phyloP scores from a whole-genome alignment of 1,140 invertebrate genomes.

The Ips nitidus region DNA sequence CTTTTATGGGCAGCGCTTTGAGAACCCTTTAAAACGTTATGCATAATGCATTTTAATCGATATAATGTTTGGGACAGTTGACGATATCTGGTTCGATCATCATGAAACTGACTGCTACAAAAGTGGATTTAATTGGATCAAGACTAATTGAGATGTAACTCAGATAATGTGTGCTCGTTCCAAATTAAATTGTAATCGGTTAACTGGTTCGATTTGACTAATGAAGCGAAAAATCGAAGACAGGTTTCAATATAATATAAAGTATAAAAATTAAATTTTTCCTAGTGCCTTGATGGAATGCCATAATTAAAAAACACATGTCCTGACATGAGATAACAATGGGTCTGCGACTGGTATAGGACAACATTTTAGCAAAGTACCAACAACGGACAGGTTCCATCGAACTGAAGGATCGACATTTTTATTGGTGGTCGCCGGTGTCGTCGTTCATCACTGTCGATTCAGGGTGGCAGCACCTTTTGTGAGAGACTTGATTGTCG shows the following conservation, averaged over 20 bases:
- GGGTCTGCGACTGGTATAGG: constrained; percentile 14
- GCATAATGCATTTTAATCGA: neutral
- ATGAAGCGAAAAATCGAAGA: neutral
- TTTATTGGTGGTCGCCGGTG: constrained; percentile 32
- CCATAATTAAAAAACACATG: constrained; percentile 20
- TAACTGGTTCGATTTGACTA: neutral
- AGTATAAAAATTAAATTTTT: neutral
- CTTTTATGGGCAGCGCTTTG: constrained; percentile 16
- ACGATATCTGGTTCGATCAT: neutral
- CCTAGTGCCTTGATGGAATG: neutral
- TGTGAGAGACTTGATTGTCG: constrained; percentile 30
- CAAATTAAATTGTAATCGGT: neutral
- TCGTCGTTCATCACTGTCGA: constrained; percentile 33
- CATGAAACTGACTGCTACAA: neutral
- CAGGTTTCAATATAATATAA: neutral
- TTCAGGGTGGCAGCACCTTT: constrained; percentile 36
- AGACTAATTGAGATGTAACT: neutral
- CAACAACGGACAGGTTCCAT: constrained; percentile 11
- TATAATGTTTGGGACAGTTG: neutral
- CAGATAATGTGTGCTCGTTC: neutral
- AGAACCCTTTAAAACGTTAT: constrained; percentile 14
- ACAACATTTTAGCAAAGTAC: constrained; percentile 20
- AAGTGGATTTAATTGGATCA: neutral
- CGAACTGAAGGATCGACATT: constrained; percentile 28
- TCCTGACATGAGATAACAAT: constrained; percentile 7